Conservation (phyloP, 2,888 invertebrate genomes). For the Trichacis sp. region DNA sequence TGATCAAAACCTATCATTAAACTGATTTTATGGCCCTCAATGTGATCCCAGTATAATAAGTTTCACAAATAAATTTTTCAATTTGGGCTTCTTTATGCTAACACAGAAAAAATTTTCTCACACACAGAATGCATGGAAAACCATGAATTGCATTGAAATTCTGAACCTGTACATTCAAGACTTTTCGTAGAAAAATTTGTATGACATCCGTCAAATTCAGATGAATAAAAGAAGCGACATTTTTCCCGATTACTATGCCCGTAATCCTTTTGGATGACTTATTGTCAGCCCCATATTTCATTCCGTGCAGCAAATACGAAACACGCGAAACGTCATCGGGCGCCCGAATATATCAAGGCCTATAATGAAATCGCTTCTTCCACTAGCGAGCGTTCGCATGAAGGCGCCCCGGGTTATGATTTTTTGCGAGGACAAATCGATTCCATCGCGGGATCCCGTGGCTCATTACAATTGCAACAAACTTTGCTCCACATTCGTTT, state of each 20-base stretch:
- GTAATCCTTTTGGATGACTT: neutral
- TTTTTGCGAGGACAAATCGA: conserved; percentile 4
- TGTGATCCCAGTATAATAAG: too few relatives aligned
- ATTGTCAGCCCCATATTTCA: neutral
- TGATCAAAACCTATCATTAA: too few relatives aligned
- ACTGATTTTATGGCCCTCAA: too few relatives aligned
- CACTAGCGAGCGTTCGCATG: neutral
- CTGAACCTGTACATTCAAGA: too few relatives aligned
- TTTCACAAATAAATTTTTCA: too few relatives aligned
- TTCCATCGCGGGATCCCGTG: conserved; percentile 1
- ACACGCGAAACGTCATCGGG: neutral
- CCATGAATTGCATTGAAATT: too few relatives aligned
- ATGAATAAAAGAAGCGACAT: conserved; percentile 19
- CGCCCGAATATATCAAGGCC: neutral
- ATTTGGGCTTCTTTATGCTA: too few relatives aligned
- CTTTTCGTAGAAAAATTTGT: neutral
- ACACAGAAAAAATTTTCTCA: too few relatives aligned
- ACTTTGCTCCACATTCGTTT: conserved; percentile 33
- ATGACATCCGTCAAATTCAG: neutral
- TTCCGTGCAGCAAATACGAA: neutral
- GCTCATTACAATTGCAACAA: conserved; percentile 36
- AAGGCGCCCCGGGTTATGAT: neutral
- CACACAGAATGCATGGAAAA: too few relatives aligned
- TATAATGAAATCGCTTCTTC: neutral
- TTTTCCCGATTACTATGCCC: neutral